These are phyloP conservation scores for Bombus cullumanus DNA, from an alignment of 1,140 invertebrate species.

Conservation along the genomic window DNA sequence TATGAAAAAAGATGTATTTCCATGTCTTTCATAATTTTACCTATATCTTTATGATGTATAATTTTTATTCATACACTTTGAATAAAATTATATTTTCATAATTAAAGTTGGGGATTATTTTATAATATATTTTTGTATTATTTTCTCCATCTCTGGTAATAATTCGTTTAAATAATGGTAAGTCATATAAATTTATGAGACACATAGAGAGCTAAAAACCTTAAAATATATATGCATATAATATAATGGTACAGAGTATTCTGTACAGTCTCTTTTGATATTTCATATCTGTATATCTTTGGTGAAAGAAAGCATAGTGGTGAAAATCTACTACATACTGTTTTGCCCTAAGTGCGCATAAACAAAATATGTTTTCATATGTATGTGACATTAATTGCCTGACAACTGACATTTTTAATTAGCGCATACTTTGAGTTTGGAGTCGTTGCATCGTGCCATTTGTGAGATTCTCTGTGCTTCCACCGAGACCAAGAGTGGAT, in stretches of 20 bases:
- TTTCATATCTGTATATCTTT: conserved; percentile 45
- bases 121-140: background rate
- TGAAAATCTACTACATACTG: conserved; percentile 62
- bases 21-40: background rate
- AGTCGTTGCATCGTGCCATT: conserved; percentile 72
- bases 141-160: background rate
- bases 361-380: conserved; percentile 72
- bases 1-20: background rate
- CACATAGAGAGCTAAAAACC: conserved; percentile 56
- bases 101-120: background rate
- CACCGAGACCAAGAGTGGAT: conserved; percentile 67
- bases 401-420: conserved; percentile 78
- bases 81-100: conserved; percentile 8
- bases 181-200: conserved; percentile 42
- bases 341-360: conserved; percentile 72
- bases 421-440: conserved; percentile 79
- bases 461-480: conserved; percentile 68
- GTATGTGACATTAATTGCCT: conserved; percentile 76
- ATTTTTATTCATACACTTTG: conserved; percentile 19
- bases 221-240: conserved; percentile 52
- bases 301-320: conserved; percentile 58
- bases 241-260: conserved; percentile 45
- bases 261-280: conserved; percentile 36
- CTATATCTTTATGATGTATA: background rate
- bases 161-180: background rate